A percentile compares a stretch with the other conserved stretches of the same genome.
phyloP scores from a whole-genome alignment of 1,140 invertebrate species.

The Sminthurinus signatus region DNA sequence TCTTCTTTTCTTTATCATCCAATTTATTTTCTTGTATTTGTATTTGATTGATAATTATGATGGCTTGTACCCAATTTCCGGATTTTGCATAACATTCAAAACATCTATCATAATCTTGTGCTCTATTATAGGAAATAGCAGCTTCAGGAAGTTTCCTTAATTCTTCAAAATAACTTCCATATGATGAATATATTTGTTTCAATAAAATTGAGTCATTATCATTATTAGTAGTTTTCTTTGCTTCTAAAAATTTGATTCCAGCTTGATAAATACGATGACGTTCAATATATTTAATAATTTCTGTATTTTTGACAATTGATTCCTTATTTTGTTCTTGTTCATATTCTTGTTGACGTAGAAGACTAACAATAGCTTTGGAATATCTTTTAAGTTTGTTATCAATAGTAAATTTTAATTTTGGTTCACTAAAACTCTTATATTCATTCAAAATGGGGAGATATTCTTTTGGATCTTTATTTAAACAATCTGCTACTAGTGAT shows the following conservation, averaged over 20 bases:
- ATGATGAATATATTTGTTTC: constrained; percentile 14
- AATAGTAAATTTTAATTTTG: constrained; percentile 30
- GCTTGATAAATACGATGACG: constrained; percentile 24
- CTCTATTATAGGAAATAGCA: constrained; percentile 26
- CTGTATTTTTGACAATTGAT: constrained; percentile 9
- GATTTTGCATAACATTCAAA: constrained; percentile 2
- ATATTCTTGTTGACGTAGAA: constrained; percentile 21
- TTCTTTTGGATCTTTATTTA: constrained; percentile 40
- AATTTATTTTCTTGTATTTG: too few species aligned
- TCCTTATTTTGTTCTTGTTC: too few species aligned
- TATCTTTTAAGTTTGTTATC: constrained; percentile 35
- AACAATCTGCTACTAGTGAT: constrained; percentile 36
- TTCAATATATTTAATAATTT: constrained; percentile 34
- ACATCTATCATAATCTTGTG: constrained; percentile 18
- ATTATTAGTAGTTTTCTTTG: neutral
- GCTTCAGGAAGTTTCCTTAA: constrained; percentile 32
- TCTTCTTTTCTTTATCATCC: too few species aligned
- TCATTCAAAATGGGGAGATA: constrained; percentile 39
- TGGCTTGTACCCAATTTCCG: constrained; percentile 9
- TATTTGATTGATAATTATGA: too few species aligned
- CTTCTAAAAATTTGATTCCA: constrained; percentile 11
- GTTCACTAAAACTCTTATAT: constrained; percentile 1
- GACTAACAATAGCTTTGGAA: constrained; percentile 23
- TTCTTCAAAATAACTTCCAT: constrained; percentile 30
- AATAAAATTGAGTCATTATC: constrained; percentile 2